Percentiles rank a stretch among this genome's conserved stretches.
Conservation (phyloP, 2,888 invertebrate genomes). For the Deilephila porcellus region DNA sequence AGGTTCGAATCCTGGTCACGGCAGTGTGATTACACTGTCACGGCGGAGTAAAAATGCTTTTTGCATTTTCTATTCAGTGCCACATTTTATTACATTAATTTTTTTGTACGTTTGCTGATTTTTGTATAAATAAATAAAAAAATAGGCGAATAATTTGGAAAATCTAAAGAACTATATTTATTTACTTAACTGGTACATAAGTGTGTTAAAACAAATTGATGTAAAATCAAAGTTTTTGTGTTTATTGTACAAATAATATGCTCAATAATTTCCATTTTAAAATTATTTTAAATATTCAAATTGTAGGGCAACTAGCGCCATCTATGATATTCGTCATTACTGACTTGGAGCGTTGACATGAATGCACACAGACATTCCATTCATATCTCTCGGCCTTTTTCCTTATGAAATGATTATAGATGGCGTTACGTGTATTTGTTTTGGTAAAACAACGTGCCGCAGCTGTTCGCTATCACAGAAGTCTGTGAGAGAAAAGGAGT, state of each 20-base stretch:
- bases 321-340: constrained; percentile 41
- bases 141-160: too few relatives aligned
- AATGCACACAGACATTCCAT: constrained; percentile 30
- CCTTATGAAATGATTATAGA: constrained; percentile 48
- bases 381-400: constrained; percentile 35
- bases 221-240: too few relatives aligned
- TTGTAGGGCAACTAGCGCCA: constrained; percentile 43
- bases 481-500: constrained; percentile 84
- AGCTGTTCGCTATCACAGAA: constrained; percentile 84
- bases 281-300: not conserved
- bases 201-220: too few relatives aligned
- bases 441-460: constrained; percentile 79
- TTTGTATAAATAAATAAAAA: not conserved
- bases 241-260: too few relatives aligned
- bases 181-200: too few relatives aligned
- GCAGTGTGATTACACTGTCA: constrained; percentile 70
- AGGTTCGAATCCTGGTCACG: constrained; percentile 88
- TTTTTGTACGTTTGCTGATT: constrained; percentile 27
- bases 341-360: constrained; percentile 7
- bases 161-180: too few relatives aligned
- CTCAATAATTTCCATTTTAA: not conserved
- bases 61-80: constrained; percentile 13
- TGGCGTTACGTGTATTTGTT: constrained; percentile 77
- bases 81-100: not conserved
- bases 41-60: constrained; percentile 60